Evolutionary conservation across 2,113 vertebrate genomes (phyloP), one percentile per base, ranked within the genome.

Genomic region (Ascaphus truei): DNA sequence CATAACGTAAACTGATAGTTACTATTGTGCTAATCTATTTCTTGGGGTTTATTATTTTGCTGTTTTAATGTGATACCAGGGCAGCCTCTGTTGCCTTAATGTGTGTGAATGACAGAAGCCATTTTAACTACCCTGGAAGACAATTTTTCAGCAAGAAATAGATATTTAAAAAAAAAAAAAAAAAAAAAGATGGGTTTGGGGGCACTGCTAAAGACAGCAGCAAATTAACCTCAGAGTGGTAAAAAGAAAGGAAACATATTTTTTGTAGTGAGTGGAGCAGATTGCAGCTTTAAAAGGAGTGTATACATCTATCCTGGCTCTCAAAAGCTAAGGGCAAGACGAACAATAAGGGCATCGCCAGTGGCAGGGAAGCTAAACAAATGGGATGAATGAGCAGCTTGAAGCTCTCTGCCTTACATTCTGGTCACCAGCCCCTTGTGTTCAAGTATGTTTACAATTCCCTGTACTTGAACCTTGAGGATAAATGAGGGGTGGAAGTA

Each of bases 401-500:
- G 31, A 25, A 69, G 43, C 23, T 60, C 23, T 60, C 27, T 52
- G n/a, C 9, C 43, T 47, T 41, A 71, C 48, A 25, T 25, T 52
- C 43, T 61, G 57, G 33, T 69, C 56, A 51, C 66, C 33, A 50
- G 33, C 43, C 33, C 56, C 18, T 71, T 71, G 57, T 60, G 7
- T 41, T 52, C 47, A 61, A 52, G 66, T 60, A 60, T 51, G 47
- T 71, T 61, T 71, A 51, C 34, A 61, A 52, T 61, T 39, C 56
- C 56, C 47, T 51, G 43, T 51, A 48, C 63, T 68, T 59, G 43
- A 68, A 68, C 55, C 31, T 51, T 29, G 31, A 68, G 66, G 51
- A 56, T 66, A 60, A 68, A 34, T 45, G 37, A 59, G 30, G 45
- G 34, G 60, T 60, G 33, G 48, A 60, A 61, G 58, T 10, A 61